phyloP scores from a whole-genome alignment of 1,140 invertebrate genomes.

The Phenacoccus solenopsis region DNA sequence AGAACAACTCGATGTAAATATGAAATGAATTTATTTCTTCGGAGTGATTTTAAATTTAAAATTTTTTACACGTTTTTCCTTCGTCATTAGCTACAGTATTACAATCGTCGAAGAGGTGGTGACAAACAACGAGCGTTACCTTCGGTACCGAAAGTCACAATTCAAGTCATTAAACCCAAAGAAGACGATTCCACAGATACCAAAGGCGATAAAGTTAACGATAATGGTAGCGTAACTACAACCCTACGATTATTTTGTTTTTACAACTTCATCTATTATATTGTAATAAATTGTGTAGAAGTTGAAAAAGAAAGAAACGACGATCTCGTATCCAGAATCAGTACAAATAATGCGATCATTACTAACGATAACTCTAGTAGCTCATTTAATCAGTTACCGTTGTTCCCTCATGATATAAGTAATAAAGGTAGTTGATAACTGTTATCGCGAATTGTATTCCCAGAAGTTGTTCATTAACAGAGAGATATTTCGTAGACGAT shows the following conservation, averaged over 20 bases:
- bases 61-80: background rate
- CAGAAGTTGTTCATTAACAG: background rate
- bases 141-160: background rate
- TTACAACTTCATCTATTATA: background rate
- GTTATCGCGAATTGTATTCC: too few species aligned
- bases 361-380: background rate
- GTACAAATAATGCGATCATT: background rate
- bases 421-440: background rate
- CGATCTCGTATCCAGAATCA: background rate
- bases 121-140: background rate
- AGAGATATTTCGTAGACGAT: background rate
- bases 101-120: background rate
- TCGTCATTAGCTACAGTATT: conserved; percentile 1
- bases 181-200: background rate
- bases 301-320: background rate
- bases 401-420: background rate
- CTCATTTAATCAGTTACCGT: background rate
- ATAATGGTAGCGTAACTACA: background rate
- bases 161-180: conserved; percentile 6
- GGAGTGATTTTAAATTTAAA: background rate
- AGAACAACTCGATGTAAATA: background rate
- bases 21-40: background rate
- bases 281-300: background rate
- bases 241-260: background rate
- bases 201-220: background rate